Evolutionary conservation across 2,113 vertebrate species (phyloP).

Genomic region (Phaethon lepturus): DNA sequence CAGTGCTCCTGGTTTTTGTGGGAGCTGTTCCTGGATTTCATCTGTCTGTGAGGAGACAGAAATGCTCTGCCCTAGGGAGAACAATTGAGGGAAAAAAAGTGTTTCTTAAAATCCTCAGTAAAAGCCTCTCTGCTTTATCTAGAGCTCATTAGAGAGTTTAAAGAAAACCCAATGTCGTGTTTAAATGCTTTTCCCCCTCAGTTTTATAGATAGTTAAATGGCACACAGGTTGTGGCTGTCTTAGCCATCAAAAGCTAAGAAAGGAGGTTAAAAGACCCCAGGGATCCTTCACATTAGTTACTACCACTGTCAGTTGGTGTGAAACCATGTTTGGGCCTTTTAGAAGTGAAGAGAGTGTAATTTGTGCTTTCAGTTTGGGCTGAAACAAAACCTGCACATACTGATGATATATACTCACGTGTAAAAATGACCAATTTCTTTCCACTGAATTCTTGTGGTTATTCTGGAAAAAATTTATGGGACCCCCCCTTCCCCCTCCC

Average conservation of each 20-base stretch:
- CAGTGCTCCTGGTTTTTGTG: conserved; percentile 14
- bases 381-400: not conserved
- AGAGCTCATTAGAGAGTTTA: conserved; percentile 61
- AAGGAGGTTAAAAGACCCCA: conserved; percentile 65
- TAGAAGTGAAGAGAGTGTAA: conserved; percentile 5
- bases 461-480: conserved; percentile 15
- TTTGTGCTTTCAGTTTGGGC: conserved; percentile 20
- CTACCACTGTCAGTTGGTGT: conserved; percentile 50
- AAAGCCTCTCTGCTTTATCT: conserved; percentile 45
- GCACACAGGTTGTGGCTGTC: conserved; percentile 51
- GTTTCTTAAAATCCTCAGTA: conserved; percentile 20
- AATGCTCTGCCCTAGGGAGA: conserved; percentile 6
- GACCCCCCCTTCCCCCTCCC: not conserved
- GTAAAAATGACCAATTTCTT: conserved; percentile 4
- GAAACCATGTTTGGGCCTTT: conserved; percentile 33
- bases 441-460: conserved; percentile 17
- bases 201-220: conserved; percentile 58
- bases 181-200: conserved; percentile 5
- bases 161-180: conserved; percentile 20
- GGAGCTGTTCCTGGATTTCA: conserved; percentile 26
- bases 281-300: conserved; percentile 55
- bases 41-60: not conserved
- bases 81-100: not conserved
- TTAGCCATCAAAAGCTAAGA: conserved; percentile 50
- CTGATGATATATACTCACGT: not conserved